Conservation (phyloP, 2,888 invertebrate species). For the Dendrolimus houi region DNA sequence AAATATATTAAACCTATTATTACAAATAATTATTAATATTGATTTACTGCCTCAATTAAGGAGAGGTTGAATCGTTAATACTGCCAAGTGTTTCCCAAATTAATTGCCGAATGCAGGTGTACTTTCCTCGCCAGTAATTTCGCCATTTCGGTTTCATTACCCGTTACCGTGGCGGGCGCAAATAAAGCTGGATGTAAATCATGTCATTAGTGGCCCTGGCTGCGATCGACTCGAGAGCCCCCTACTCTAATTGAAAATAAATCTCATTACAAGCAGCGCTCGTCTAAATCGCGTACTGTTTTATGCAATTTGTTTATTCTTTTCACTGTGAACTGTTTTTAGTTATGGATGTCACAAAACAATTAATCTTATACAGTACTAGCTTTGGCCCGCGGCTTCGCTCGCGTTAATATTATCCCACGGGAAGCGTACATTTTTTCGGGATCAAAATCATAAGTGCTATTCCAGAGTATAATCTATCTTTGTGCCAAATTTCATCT, state of each 20-base stretch:
- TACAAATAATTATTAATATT: neutral
- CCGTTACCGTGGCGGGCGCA: slow-evolving; percentile 26
- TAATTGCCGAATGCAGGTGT: slow-evolving; percentile 4
- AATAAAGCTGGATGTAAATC: slow-evolving; percentile 55
- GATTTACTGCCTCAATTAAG: neutral
- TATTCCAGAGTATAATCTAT: too few species aligned
- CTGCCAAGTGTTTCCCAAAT: slow-evolving; percentile 5
- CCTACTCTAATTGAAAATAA: slow-evolving; percentile 55
- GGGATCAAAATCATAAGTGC: too few species aligned
- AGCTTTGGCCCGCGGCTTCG: too few species aligned
- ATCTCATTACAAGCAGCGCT: slow-evolving; percentile 42
- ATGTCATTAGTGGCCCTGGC: slow-evolving; percentile 43
- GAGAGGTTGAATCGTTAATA: slow-evolving; percentile 6
- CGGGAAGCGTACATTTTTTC: too few species aligned
- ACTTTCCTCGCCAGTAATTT: slow-evolving; percentile 12
- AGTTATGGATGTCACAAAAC: too few species aligned
- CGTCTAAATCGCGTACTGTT: slow-evolving; percentile 22
- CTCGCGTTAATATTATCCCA: too few species aligned
- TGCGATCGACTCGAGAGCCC: slow-evolving; percentile 31
- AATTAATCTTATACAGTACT: too few species aligned
- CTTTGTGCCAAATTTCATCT: too few species aligned
- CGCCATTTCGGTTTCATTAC: slow-evolving; percentile 32
- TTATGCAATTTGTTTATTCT: neutral
- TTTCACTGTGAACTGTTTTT: too few species aligned
- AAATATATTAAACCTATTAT: too few species aligned